Percentiles rank a stretch among this genome's conserved stretches.
These are phyloP conservation scores for Scaptomyza caliginosa DNA, from an alignment of 2,888 invertebrate species.

Conservation along the genomic window DNA sequence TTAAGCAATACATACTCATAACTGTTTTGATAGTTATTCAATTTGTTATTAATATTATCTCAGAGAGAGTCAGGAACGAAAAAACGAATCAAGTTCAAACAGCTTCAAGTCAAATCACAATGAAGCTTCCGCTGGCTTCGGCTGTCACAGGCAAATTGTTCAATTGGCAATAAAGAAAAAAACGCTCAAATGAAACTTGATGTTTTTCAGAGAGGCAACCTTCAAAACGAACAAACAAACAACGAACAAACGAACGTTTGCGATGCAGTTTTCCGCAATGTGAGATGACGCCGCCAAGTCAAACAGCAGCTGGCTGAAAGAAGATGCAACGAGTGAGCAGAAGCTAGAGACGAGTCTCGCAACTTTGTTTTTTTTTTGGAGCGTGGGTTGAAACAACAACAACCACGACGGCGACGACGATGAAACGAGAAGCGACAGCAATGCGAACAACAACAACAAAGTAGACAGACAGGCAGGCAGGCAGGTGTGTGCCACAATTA, in stretches of 20 bases:
- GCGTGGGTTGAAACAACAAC: constrained; percentile 65
- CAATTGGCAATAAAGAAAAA: constrained; percentile 47
- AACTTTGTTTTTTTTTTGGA: constrained; percentile 53
- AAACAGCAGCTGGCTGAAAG: constrained; percentile 3
- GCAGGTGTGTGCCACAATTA: constrained; percentile 73
- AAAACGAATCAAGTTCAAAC: neutral
- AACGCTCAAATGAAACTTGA: constrained; percentile 48
- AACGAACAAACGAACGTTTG: constrained; percentile 62
- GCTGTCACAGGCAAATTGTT: constrained; percentile 56
- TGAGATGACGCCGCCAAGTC: constrained; percentile 45
- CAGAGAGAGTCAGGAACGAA: too few species aligned
- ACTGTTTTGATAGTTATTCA: constrained; percentile 7
- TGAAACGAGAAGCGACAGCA: constrained; percentile 38
- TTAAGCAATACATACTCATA: constrained; percentile 35
- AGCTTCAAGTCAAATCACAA: neutral
- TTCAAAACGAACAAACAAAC: constrained; percentile 48
- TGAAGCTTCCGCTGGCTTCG: constrained; percentile 46
- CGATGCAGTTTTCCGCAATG: constrained; percentile 75
- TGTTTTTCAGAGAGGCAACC: constrained; percentile 58
- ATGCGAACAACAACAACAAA: constrained; percentile 9
- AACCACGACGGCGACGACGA: constrained; percentile 5
- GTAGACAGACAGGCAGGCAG: constrained; percentile 10
- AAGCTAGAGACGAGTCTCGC: constrained; percentile 30
- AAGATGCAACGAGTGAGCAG: constrained; percentile 1
- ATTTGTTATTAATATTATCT: too few species aligned